Base-by-base conservation (phyloP, 37 sponge, comb jelly and placozoan genomes). In the Cliona cf. orientalis region DNA sequence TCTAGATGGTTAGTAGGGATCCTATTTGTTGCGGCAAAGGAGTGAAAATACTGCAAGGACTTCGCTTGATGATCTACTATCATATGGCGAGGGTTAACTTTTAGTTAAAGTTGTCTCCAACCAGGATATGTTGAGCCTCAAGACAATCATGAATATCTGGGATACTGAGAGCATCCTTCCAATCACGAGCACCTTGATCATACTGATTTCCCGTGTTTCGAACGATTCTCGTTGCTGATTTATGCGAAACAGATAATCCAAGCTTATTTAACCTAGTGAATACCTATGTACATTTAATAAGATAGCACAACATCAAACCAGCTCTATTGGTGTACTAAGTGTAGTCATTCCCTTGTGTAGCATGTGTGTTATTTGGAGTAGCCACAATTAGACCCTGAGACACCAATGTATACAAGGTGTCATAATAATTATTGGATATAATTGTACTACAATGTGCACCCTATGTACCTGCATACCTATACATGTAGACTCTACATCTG, bases 81-180 rank as follows among this genome's bases (percentile, higher is more conserved):
- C 63, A n/a, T 62, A 22, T 62, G 28, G 6, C 63, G 63, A 7
- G 29, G 28, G 6, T 9, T 7, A 26, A 62, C 63, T 22, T 71
- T 37, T 68, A 69, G 65, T 82, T 74, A 0, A 82, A 22, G 42
- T 82, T 82, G 46, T 82, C 83, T 31, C 83, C 83, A 58, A 71
- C 83, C 26, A 82, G 29, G 23, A 72, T 82, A 43, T 82, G 72
- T 6, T 62, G 6, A n/a, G 28, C 14, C 14, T 49, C 9, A 19
- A 49, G 9, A 22, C 58, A 44, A 62, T 62, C 7, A 7, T 22
- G 6, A 62, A 62, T 62, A 26, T 62, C 28, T 26, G 6, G 17
- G 63, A 26, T 62, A n/a, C 63, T n/a, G 6, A 26, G 6, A 19
- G 29, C 11, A 25, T 5, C 6, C 26, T 14, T 62, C 23, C 63